Percentiles rank a stretch among this genome's conserved stretches.
Conservation (phyloP, 1,140 invertebrate genomes). For the Agrilus planipennis region DNA sequence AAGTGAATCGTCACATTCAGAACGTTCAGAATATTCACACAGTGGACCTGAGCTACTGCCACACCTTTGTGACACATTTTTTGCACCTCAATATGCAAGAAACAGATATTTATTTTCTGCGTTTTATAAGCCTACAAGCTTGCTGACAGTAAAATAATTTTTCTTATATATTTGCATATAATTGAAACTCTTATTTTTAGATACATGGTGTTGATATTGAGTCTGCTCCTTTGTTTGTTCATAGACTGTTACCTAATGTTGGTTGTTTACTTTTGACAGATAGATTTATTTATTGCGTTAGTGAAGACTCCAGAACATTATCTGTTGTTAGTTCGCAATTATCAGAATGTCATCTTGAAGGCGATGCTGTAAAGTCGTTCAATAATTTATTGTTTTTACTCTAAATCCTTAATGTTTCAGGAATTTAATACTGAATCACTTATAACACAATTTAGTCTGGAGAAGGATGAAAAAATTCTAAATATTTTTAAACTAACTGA, state of each 20-base stretch:
- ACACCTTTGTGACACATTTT: slow-evolving; percentile 34
- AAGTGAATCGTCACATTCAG: slow-evolving; percentile 27
- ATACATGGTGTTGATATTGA: slow-evolving; percentile 52
- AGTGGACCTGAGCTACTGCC: slow-evolving; percentile 28
- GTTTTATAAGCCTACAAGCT: slow-evolving; percentile 37
- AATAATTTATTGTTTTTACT: slow-evolving; percentile 7
- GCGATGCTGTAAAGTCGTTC: slow-evolving; percentile 42
- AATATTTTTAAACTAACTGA: slow-evolving; percentile 37
- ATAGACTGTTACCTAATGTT: slow-evolving; percentile 51
- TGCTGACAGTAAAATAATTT: slow-evolving; percentile 34
- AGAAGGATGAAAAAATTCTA: slow-evolving; percentile 37
- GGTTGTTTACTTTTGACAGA: slow-evolving; percentile 46
- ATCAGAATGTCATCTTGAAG: slow-evolving; percentile 45
- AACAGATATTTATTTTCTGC: slow-evolving; percentile 40
- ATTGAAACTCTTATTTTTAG: slow-evolving; percentile 29
- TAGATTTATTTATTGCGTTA: slow-evolving; percentile 47
- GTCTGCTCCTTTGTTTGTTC: slow-evolving; percentile 51
- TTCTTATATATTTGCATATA: background rate
- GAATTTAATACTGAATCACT: slow-evolving; percentile 43
- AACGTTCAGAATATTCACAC: slow-evolving; percentile 15
- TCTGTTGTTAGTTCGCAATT: slow-evolving; percentile 47
- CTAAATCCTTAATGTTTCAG: slow-evolving; percentile 21
- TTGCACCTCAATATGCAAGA: slow-evolving; percentile 37
- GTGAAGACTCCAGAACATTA: slow-evolving; percentile 37
- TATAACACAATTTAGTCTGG: slow-evolving; percentile 43